phyloP scores from a whole-genome alignment of 2,797 vertebrate genomes.

The Propithecus deckenii region DNA sequence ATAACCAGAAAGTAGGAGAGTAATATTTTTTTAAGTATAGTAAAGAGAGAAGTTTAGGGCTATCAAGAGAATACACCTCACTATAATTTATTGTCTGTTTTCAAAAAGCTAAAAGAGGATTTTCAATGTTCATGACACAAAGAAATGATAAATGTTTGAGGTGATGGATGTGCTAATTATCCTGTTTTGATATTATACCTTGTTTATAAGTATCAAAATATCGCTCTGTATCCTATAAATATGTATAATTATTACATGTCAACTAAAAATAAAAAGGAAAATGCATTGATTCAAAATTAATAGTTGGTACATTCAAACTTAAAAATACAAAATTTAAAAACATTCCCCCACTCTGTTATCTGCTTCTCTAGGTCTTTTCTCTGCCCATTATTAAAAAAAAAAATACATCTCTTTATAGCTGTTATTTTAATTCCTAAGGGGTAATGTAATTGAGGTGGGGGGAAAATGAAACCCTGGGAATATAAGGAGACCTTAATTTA shows the following conservation, averaged over 20 bases:
- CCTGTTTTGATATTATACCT: neutral
- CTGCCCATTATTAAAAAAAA: neutral
- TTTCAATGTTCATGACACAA: neutral
- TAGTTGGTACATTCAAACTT: neutral
- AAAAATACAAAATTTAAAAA: neutral
- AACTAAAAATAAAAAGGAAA: neutral
- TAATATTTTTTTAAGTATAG: neutral
- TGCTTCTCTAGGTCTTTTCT: neutral
- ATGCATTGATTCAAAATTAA: neutral
- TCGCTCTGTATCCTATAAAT: neutral
- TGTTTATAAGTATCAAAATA: neutral
- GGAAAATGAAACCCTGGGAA: neutral
- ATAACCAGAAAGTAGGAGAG: neutral
- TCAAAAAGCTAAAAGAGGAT: neutral
- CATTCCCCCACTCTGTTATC: neutral
- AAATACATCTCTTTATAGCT: neutral
- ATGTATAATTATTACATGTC: neutral
- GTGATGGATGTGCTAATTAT: neutral
- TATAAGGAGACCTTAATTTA: neutral
- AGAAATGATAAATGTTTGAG: neutral
- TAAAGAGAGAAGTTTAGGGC: conserved; percentile 32
- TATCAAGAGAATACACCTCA: neutral
- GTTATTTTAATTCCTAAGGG: conserved; percentile 34
- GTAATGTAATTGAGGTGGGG: neutral
- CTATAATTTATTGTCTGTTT: neutral